Base-by-base conservation (phyloP, 2,113 vertebrate genomes). In the Chelonoidis abingdonii region DNA sequence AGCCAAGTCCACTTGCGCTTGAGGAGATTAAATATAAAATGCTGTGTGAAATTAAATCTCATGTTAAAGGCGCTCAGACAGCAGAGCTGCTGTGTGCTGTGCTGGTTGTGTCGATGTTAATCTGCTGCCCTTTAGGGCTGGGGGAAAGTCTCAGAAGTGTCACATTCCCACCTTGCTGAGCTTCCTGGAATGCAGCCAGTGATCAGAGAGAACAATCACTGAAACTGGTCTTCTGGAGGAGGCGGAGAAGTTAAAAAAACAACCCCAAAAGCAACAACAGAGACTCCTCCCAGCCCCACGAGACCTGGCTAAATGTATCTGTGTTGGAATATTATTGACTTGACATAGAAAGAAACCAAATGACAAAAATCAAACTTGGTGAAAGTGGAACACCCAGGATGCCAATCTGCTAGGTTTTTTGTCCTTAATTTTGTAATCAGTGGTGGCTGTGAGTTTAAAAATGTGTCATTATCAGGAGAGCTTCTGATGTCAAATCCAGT, bases 41-140 rank as follows among this genome's bases (percentile, higher is more conserved):
- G 0, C 80, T 50, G 94, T 95, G 95, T 97, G 97, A 98, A 98
- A 98, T 96, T 94, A 97, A 97, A 97, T 95, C 95, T 97, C 93
- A 97, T 49, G 95, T 96, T 93, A 97, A 93, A 94, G 14, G 59
- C 94, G 83, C 96, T 95, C 92, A 97, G 97, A 97, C 95, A 98
- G 97, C 97, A 92, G 95, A 96, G 78, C 92, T 97, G 94, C 96
- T 95, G 92, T 97, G 97, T 97, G 96, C 92, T 97, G 94, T 90
- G 91, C 96, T 92, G 95, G 94, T 96, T 96, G 92, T 89, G 97
- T 98, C 96, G 97, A 96, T 95, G 91, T 96, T 96, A 96, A 97
- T 97, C 97, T 98, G 97, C 94, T 97, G 93, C 93, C 93, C 92
- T 75, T 83, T 94, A 89, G 92, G 97, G 90, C 93, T 96, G 93